phyloP scores from a whole-genome alignment of 1,140 invertebrate genomes.

The Callitettix versicolor region DNA sequence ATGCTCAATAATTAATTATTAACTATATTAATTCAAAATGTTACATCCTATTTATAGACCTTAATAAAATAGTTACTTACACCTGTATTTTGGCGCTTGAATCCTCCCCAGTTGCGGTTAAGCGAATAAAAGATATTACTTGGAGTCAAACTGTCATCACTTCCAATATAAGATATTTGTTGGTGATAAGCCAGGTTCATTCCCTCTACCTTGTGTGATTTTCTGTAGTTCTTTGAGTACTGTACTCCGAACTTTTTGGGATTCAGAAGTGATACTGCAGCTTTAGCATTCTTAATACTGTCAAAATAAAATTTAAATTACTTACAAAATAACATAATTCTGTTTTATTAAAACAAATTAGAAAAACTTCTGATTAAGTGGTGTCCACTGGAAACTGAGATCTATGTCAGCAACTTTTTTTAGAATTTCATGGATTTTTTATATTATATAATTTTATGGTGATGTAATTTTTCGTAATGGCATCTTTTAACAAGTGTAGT shows the following conservation, averaged over 20 bases:
- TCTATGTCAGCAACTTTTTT: not conserved
- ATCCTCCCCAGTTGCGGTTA: slow-evolving; percentile 35
- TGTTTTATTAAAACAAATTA: not conserved
- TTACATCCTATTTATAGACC: too few species aligned
- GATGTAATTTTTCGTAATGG: too few species aligned
- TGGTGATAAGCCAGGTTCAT: slow-evolving; percentile 35
- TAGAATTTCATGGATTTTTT: not conserved
- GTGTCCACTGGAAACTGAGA: not conserved
- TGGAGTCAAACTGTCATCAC: slow-evolving; percentile 41
- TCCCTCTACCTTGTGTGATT: slow-evolving; percentile 33
- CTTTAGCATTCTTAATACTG: slow-evolving; percentile 42
- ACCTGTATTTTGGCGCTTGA: slow-evolving; percentile 29
- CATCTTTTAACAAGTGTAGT: too few species aligned
- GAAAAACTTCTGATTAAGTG: not conserved
- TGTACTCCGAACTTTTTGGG: slow-evolving; percentile 39
- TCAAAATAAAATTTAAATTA: slow-evolving; percentile 24
- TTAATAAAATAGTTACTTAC: too few species aligned
- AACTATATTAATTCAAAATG: too few species aligned
- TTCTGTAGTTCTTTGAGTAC: slow-evolving; percentile 37
- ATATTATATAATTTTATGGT: not conserved
- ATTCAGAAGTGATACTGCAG: slow-evolving; percentile 41
- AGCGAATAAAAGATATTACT: slow-evolving; percentile 34
- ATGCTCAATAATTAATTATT: too few species aligned
- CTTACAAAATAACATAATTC: not conserved
- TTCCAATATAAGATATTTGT: slow-evolving; percentile 38